These are phyloP conservation scores for Pseudorasbora parva DNA, from an alignment of 2,113 vertebrate genomes.

Conservation along the genomic window DNA sequence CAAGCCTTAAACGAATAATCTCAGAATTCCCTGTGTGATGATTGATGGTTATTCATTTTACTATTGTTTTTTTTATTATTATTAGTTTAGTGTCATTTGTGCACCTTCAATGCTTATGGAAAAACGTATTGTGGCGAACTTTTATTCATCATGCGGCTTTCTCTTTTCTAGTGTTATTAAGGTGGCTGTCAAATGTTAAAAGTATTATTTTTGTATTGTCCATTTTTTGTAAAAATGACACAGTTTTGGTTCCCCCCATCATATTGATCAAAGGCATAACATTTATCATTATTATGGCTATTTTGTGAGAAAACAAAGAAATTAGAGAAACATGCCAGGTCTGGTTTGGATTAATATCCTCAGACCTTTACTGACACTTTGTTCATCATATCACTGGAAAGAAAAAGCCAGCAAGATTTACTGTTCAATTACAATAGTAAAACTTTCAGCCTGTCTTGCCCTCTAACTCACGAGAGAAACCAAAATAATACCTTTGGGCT, in stretches of 20 bases:
- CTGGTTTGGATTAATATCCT: background rate
- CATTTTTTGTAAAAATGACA: too few relatives aligned
- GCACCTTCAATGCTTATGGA: too few relatives aligned
- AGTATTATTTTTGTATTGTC: too few relatives aligned
- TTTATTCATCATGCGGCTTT: too few relatives aligned
- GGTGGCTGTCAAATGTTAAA: too few relatives aligned
- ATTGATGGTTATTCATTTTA: too few relatives aligned
- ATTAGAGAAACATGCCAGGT: background rate
- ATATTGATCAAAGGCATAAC: background rate
- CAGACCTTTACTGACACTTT: constrained; percentile 29
- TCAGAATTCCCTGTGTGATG: too few relatives aligned
- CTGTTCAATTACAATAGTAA: constrained; percentile 49
- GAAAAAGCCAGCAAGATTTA: constrained; percentile 42
- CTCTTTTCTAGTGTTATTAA: too few relatives aligned
- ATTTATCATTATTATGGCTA: background rate
- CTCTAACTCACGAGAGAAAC: constrained; percentile 38
- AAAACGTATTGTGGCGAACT: too few relatives aligned
- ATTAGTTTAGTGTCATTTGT: too few relatives aligned
- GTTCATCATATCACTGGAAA: constrained; percentile 38
- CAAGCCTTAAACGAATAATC: too few relatives aligned
- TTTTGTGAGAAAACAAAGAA: background rate
- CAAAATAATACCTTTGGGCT: constrained; percentile 51
- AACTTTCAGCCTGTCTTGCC: constrained; percentile 26
- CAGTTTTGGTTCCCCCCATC: background rate
- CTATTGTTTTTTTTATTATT: too few relatives aligned